Percentiles rank a stretch among this genome's conserved stretches.
These are phyloP conservation scores for Lathamus discolor DNA, from an alignment of 2,113 vertebrate species.

Conservation along the genomic window DNA sequence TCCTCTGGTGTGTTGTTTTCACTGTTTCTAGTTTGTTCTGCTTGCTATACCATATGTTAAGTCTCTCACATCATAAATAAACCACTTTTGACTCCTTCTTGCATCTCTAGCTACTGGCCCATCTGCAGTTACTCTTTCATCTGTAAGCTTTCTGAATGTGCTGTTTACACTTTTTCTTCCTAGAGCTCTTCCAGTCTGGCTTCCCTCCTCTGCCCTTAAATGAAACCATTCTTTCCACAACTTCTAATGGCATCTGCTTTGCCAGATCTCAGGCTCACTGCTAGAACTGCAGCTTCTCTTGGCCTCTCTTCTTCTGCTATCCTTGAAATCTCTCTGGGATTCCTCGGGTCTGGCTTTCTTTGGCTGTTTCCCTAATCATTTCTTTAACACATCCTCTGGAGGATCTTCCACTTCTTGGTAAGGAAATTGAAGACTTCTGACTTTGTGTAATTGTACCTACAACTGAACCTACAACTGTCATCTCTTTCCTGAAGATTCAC, in stretches of 20 bases:
- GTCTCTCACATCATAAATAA: slow-evolving; percentile 60
- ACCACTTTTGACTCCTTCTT: slow-evolving; percentile 19
- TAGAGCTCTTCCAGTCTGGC: slow-evolving; percentile 52
- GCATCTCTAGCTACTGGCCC: slow-evolving; percentile 45
- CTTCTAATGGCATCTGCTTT: slow-evolving; percentile 33
- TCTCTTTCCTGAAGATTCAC: not conserved
- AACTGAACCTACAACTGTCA: not conserved
- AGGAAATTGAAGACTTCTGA: not conserved
- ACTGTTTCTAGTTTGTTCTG: not conserved
- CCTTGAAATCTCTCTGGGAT: slow-evolving; percentile 27
- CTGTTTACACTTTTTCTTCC: slow-evolving; percentile 67
- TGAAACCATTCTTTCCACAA: slow-evolving; percentile 63
- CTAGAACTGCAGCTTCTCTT: slow-evolving; percentile 40
- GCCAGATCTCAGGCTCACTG: slow-evolving; percentile 46
- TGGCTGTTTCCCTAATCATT: not conserved
- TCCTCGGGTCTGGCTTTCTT: slow-evolving; percentile 6
- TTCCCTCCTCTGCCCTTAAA: slow-evolving; percentile 48
- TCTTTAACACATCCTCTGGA: slow-evolving; percentile 11
- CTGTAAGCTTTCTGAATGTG: slow-evolving; percentile 35
- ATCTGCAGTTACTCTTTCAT: slow-evolving; percentile 38
- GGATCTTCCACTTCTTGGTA: not conserved
- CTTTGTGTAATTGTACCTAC: not conserved
- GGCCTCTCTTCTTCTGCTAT: not conserved
- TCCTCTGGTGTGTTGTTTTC: not conserved
- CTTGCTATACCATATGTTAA: slow-evolving; percentile 44